Evolutionary conservation across 2,797 vertebrate species (phyloP), one percentile per base, ranked within the genome.

Genomic region (Pseudomugil tenellus): DNA sequence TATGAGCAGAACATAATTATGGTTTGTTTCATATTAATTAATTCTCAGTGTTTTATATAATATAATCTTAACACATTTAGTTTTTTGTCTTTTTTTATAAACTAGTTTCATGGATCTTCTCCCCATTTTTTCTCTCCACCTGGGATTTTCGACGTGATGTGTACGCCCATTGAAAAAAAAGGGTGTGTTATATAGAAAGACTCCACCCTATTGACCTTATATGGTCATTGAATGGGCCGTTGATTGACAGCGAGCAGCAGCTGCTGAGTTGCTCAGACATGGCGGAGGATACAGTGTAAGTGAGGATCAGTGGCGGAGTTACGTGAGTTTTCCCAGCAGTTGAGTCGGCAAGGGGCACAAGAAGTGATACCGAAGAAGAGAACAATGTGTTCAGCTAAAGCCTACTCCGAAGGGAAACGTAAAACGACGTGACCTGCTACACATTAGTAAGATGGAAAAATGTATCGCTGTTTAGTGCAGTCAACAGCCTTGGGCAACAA

Each of bases 191-290:
- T 77, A n/a, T 0, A 3, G 0, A 0, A 0, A 55, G 37, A 11
- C 19, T n/a, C 79, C 93, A 87, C 92, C 94, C 72, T 3, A 0
- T 71, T 92, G 12, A n/a, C 94, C 93, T 75, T 92, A 92, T 90
- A 92, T 80, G 94, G 94, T 53, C 81, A 90, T 70, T 63, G 83
- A 70, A 72, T 77, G 76, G 89, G 16, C 2, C 74, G 86, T 92
- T 95, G 94, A 95, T 93, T 94, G 94, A 95, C 94, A 93, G 91
- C 85, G 81, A 81, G 90, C 90, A 95, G 94, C 94, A 95, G 94
- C 93, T 94, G 93, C 94, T 93, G 90, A 93, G 91, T 91, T 88
- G 93, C 93, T 85, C 89, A 94, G 94, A 94, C 93, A 95, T 95
- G 94, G 94, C 94, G 94, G 94, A 94, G 92, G 93, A 91, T 90